These are phyloP conservation scores for Pristionchus exspectatus DNA, from an alignment of 2,888 invertebrate genomes.

Conservation along the genomic window DNA sequence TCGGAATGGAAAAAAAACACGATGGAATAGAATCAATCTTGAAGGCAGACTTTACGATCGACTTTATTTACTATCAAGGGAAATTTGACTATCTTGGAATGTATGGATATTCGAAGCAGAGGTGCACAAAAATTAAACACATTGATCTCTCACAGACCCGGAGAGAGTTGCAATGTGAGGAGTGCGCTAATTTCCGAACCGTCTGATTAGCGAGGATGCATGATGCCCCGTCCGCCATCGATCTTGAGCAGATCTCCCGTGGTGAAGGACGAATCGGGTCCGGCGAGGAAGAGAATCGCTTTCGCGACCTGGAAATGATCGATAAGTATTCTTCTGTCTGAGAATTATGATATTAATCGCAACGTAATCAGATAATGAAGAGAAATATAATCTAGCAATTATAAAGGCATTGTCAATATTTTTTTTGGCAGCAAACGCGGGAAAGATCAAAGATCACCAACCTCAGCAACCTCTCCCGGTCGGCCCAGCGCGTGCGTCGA, in stretches of 20 bases:
- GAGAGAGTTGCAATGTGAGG: too few species aligned
- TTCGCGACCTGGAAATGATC: slow-evolving; percentile 82
- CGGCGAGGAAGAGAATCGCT: slow-evolving; percentile 92
- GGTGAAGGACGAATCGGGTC: slow-evolving; percentile 89
- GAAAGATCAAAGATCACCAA: slow-evolving; percentile 51
- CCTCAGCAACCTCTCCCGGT: slow-evolving; percentile 72
- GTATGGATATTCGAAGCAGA: too few species aligned
- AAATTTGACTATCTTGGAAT: not conserved
- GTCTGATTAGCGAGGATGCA: slow-evolving; percentile 70
- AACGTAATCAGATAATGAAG: too few species aligned
- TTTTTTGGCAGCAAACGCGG: not conserved
- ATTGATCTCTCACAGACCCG: too few species aligned
- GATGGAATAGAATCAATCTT: too few species aligned
- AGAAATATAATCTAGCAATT: too few species aligned
- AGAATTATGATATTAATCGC: too few species aligned
- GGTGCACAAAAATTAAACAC: too few species aligned
- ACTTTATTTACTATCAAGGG: not conserved
- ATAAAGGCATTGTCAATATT: too few species aligned
- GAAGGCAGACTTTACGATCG: too few species aligned
- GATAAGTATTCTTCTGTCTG: too few species aligned
- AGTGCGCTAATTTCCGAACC: too few species aligned
- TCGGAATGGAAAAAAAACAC: not conserved
- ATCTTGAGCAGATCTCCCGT: slow-evolving; percentile 92
- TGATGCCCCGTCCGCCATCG: slow-evolving; percentile 87
- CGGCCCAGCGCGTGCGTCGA: slow-evolving; percentile 89